These are phyloP conservation scores for Lagodon rhomboides DNA, from an alignment of 2,797 vertebrate genomes.

Conservation along the genomic window DNA sequence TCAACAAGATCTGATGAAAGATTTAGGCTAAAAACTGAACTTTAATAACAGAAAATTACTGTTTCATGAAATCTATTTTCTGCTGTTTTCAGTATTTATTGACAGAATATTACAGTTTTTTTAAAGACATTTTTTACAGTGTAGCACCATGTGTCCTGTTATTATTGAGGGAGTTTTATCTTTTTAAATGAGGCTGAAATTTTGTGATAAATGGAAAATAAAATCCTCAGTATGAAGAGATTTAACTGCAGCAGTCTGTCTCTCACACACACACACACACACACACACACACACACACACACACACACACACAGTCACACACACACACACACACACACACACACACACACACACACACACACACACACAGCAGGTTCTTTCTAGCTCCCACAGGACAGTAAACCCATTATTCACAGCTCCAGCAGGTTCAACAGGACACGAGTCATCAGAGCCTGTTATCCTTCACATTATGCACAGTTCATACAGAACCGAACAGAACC, in stretches of 20 bases:
- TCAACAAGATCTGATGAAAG: no score
- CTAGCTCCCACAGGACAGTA: slow-evolving; percentile 43
- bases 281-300: slow-evolving; percentile 4
- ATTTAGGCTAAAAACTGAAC: no score
- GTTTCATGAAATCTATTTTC: no score
- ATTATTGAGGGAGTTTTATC: no score
- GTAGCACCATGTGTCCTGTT: no score
- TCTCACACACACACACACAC: neutral
- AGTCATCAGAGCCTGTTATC: slow-evolving; percentile 2
- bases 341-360: slow-evolving; percentile 29
- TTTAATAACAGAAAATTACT: no score
- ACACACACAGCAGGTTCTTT: slow-evolving; percentile 30
- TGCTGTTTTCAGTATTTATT: no score
- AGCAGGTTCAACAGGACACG: slow-evolving; percentile 34
- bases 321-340: slow-evolving; percentile 24
- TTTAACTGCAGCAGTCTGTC: neutral
- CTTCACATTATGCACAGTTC: neutral
- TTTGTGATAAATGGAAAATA: no score
- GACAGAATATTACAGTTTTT: no score
- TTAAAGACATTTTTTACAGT: no score
- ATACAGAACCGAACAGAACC: neutral
- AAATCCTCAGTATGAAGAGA: neutral
- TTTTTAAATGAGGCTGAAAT: no score
- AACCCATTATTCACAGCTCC: slow-evolving; percentile 32
- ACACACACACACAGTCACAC: slow-evolving; percentile 16